Evolutionary conservation across 1,140 invertebrate species (phyloP).

Genomic region (Trichonephila clavipes): DNA sequence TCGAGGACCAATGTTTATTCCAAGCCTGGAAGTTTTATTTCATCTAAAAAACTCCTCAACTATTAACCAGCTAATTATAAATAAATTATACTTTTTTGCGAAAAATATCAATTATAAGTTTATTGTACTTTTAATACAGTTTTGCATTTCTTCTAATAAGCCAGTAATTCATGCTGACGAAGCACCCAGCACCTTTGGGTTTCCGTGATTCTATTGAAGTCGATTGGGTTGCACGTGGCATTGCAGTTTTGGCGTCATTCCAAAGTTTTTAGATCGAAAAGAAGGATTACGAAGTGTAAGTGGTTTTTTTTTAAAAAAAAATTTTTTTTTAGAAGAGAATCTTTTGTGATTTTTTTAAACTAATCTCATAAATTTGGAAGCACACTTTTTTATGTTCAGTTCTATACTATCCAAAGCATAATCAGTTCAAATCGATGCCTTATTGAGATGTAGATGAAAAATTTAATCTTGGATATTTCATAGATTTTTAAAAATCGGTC

Average conservation of each 20-base stretch:
- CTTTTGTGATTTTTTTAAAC: too few species aligned
- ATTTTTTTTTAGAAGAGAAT: not conserved
- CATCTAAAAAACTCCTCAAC: not conserved
- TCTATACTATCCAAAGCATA: too few species aligned
- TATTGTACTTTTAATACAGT: too few species aligned
- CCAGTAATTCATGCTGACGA: not conserved
- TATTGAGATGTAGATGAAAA: too few species aligned
- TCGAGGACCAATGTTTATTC: too few species aligned
- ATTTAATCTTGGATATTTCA: too few species aligned
- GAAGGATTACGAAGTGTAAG: slow-evolving; percentile 1
- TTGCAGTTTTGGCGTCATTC: slow-evolving; percentile 23
- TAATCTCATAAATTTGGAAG: too few species aligned
- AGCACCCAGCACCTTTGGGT: not conserved
- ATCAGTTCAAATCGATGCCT: too few species aligned
- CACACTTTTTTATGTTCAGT: too few species aligned
- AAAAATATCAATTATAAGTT: too few species aligned
- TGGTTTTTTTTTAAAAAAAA: not conserved
- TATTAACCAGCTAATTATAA: not conserved
- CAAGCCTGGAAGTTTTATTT: not conserved
- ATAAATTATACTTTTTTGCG: not conserved
- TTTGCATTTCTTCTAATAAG: too few species aligned
- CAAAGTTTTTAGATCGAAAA: slow-evolving; percentile 7
- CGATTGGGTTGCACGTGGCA: slow-evolving; percentile 19
- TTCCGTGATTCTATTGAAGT: not conserved
- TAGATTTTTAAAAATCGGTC: too few species aligned